Base-by-base conservation (phyloP, 2,797 vertebrate species). In the Clamator glandarius region DNA sequence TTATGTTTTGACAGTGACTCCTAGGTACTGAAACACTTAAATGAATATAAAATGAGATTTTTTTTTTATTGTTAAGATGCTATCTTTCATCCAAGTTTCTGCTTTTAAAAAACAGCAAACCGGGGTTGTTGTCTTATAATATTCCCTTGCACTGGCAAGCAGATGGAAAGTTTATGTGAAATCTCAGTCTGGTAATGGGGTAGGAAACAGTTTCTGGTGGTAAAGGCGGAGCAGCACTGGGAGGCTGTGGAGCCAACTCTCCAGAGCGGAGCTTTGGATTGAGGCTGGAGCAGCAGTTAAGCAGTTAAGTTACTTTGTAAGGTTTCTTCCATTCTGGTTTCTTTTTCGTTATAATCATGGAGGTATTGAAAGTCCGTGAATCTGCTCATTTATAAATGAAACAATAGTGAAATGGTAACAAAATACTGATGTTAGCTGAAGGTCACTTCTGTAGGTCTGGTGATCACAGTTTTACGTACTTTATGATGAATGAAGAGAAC, bases 1-100 rank as follows among this genome's bases (percentile, higher is more conserved):
- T 33, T 11, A 36, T 6, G 0, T 61, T 41, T 7, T 48, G 36
- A 20, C 55, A 58, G 17, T 3, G 9, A 2, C 36, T 89, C n/a
- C 52, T 36, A 11, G 8, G 0, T 2, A 2, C 1, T 11, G 2
- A 42, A 73, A 50, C 36, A 0, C 57, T 67, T 6, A 1, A 20
- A 7, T 6, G 24, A 61, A 11, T 8, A 16, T 31, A 54, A 76
- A 11, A 66, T 28, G 5, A 15, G 26, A 9, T 21, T 13, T 7
- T 21, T 13, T 7, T 72, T 90, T 79, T 14, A 1, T 25, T n/a
- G 7, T 29, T 26, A 8, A 55, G 11, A 5, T 41, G n/a, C 23
- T 54, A 4, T 5, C 42, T 78, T 69, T 63, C 44, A 33, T 70
- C 10, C 41, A 12, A 18, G 20, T 26, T 75, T 42, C n/a, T 51